Conservation (phyloP, 2,797 vertebrate species). For the Morelia viridis region DNA sequence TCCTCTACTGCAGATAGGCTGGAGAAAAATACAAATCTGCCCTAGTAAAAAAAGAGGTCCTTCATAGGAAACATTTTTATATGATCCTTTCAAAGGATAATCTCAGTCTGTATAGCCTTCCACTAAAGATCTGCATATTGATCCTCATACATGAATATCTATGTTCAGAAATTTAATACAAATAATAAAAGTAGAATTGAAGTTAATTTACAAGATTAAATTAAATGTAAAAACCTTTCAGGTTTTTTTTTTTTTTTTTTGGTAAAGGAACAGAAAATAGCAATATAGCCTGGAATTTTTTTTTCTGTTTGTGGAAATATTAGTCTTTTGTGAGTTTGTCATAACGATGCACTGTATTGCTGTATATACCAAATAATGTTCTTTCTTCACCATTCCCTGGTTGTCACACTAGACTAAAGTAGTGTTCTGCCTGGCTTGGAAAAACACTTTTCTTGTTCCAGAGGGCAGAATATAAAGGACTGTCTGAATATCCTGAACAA, state of each 20-base stretch:
- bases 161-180: not conserved
- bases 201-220: not conserved
- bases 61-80: not conserved
- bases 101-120: not conserved
- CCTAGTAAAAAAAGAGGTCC: not conserved
- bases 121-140: not conserved
- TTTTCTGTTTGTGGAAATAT: not conserved
- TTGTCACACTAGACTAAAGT: not conserved
- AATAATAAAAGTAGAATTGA: not conserved
- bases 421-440: not conserved
- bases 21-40: not conserved
- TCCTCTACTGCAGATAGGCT: not conserved
- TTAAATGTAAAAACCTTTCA: no score
- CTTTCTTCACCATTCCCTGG: not conserved
- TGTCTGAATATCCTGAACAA: not conserved
- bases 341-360: not conserved
- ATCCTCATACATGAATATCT: not conserved
- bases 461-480: not conserved
- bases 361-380: conserved; percentile 7
- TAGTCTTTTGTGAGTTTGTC: not conserved
- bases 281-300: not conserved
- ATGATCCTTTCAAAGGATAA: not conserved
- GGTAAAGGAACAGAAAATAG: no score
- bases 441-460: conserved; percentile 5
- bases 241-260: no score